A percentile compares a stretch with the other conserved stretches of the same genome.
Conservation (phyloP, 2,113 vertebrate genomes). For the Nannospalax galili region DNA sequence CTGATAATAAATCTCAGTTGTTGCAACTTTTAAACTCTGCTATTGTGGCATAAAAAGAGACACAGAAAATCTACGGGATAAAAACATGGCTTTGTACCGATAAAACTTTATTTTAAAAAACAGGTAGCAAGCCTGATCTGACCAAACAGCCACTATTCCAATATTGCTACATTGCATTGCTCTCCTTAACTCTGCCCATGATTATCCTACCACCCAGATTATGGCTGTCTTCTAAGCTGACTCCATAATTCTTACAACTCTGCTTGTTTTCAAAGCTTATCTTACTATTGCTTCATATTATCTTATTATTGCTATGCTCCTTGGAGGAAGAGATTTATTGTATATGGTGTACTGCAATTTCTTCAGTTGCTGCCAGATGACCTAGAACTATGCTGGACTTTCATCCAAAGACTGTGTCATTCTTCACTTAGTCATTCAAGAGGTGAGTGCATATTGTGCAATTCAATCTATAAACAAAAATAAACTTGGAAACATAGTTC, state of each 20-base stretch:
- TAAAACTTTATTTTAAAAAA: constrained; percentile 33
- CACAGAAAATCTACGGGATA: neutral
- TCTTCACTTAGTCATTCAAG: neutral
- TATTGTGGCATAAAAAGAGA: neutral
- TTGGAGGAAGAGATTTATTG: neutral
- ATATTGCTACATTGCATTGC: neutral
- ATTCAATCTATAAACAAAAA: neutral
- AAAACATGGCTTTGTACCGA: neutral
- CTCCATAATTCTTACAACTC: neutral
- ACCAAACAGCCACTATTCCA: neutral
- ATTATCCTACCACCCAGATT: neutral
- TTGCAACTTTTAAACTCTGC: neutral
- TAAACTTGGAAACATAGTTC: neutral
- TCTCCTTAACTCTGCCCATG: neutral
- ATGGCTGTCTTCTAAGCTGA: neutral
- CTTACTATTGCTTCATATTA: neutral
- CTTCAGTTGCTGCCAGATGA: neutral
- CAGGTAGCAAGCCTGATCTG: neutral
- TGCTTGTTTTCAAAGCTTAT: neutral
- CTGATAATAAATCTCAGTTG: neutral
- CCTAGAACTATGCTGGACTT: neutral
- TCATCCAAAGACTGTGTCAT: neutral
- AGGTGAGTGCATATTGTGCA: neutral
- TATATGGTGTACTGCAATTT: neutral
- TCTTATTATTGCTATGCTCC: neutral